phyloP scores from a whole-genome alignment of 2,888 invertebrate species.

The Andrena camellia region DNA sequence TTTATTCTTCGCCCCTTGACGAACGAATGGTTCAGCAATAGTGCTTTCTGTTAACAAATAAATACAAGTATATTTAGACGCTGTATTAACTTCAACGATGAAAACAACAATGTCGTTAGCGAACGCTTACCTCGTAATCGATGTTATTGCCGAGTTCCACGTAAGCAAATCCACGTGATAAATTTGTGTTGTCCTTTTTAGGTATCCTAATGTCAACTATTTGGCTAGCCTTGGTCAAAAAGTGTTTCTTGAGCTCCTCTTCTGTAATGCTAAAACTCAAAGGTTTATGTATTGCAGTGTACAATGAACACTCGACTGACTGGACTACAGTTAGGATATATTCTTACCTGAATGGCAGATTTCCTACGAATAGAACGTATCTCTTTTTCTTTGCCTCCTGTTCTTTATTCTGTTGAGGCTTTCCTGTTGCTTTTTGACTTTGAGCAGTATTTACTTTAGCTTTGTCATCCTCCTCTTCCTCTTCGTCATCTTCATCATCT shows the following conservation, averaged over 20 bases:
- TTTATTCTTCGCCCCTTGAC: conserved; percentile 84
- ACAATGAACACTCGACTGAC: neutral
- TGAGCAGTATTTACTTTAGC: conserved; percentile 13
- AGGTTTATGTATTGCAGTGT: neutral
- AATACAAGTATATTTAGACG: neutral
- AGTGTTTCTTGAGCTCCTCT: conserved; percentile 84
- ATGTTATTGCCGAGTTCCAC: conserved; percentile 84
- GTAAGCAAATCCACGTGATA: conserved; percentile 85
- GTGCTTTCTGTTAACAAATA: conserved; percentile 83
- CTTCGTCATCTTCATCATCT: conserved; percentile 49
- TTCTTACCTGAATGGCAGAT: conserved; percentile 84
- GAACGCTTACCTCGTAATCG: conserved; percentile 83
- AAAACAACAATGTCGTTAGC: conserved; percentile 3
- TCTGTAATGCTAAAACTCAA: conserved; percentile 75
- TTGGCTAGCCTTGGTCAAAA: conserved; percentile 83
- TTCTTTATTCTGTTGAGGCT: conserved; percentile 1
- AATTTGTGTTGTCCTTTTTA: conserved; percentile 74
- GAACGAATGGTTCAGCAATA: conserved; percentile 84
- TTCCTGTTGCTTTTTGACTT: conserved; percentile 26
- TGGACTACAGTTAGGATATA: conserved; percentile 2
- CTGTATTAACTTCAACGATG: neutral
- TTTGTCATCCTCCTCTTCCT: conserved; percentile 25
- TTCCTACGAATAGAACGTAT: conserved; percentile 85
- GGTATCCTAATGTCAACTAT: conserved; percentile 84
- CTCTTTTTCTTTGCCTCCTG: conserved; percentile 73